A percentile compares a stretch with the other conserved stretches of the same genome.
Conservation (phyloP, 2,113 vertebrate genomes). For the Zootoca vivipara region DNA sequence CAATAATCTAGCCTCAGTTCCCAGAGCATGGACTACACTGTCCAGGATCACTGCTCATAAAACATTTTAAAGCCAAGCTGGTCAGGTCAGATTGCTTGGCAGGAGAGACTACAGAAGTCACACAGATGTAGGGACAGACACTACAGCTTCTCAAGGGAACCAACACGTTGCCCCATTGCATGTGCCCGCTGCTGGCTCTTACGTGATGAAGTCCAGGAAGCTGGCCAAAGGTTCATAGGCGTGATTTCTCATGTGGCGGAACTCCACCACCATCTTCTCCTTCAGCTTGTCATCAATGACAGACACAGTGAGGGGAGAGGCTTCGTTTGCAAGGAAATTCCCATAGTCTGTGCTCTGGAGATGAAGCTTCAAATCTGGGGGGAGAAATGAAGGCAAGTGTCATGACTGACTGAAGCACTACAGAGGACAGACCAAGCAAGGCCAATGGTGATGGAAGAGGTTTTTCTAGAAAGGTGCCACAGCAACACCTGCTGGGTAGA, state of each 20-base stretch:
- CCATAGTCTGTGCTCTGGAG: constrained; percentile 98
- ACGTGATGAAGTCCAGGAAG: constrained; percentile 98
- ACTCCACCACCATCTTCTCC: constrained; percentile 99
- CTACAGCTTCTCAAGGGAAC: too few species aligned
- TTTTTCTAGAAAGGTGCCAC: not conserved
- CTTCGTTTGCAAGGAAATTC: constrained; percentile 95
- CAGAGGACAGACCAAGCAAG: not conserved
- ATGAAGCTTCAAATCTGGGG: constrained; percentile 93
- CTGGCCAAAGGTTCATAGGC: constrained; percentile 95
- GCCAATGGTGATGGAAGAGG: too few species aligned
- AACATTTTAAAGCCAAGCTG: too few species aligned
- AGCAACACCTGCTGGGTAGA: not conserved
- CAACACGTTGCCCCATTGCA: too few species aligned
- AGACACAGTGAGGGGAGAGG: constrained; percentile 92
- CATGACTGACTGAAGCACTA: not conserved
- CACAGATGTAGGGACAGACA: not conserved
- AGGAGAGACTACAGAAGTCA: not conserved
- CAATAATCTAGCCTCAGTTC: too few species aligned
- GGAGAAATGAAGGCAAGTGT: not conserved
- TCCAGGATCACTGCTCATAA: not conserved
- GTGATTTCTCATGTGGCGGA: constrained; percentile 98
- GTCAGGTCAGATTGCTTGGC: not conserved
- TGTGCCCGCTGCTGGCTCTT: constrained; percentile 52
- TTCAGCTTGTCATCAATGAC: constrained; percentile 98
- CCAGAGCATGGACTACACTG: too few species aligned